phyloP scores from a whole-genome alignment of 2,888 invertebrate species.

The Parnassius glacialis region DNA sequence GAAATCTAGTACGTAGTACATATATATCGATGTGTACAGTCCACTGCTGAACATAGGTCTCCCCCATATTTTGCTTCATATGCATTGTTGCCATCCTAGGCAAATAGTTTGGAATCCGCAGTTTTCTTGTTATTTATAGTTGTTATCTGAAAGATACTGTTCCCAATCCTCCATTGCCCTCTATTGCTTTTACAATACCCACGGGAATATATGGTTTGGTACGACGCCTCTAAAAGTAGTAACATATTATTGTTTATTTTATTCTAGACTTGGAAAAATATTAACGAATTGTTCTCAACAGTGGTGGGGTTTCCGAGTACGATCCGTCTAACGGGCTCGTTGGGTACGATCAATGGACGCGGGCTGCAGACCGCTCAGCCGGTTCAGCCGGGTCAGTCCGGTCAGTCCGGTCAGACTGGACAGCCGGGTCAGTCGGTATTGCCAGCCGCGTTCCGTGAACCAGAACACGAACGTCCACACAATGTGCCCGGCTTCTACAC shows the following conservation, averaged over 20 bases:
- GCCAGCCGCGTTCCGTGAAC: background rate
- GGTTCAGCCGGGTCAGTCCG: background rate
- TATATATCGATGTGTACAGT: too few relatives aligned
- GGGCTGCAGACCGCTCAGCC: slow-evolving; percentile 38
- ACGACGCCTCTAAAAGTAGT: too few relatives aligned
- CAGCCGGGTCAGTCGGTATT: background rate
- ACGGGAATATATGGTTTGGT: too few relatives aligned
- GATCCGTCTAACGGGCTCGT: slow-evolving; percentile 68
- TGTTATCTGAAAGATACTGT: too few relatives aligned
- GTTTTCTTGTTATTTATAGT: too few relatives aligned
- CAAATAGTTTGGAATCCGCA: too few relatives aligned
- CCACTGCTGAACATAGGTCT: too few relatives aligned
- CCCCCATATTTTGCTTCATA: too few relatives aligned
- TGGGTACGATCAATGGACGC: slow-evolving; percentile 71
- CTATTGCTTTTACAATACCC: too few relatives aligned
- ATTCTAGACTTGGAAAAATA: background rate
- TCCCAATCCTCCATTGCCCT: too few relatives aligned
- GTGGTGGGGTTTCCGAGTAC: slow-evolving; percentile 58
- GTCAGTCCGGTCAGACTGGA: background rate
- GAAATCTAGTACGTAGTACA: too few relatives aligned
- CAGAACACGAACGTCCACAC: slow-evolving; percentile 65
- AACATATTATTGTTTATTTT: background rate
- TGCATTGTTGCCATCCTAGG: too few relatives aligned
- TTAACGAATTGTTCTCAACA: slow-evolving; percentile 27
- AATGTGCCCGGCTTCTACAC: slow-evolving; percentile 74